These are phyloP conservation scores for Coregonus clupeaformis DNA, from an alignment of 2,113 vertebrate genomes.

Conservation along the genomic window DNA sequence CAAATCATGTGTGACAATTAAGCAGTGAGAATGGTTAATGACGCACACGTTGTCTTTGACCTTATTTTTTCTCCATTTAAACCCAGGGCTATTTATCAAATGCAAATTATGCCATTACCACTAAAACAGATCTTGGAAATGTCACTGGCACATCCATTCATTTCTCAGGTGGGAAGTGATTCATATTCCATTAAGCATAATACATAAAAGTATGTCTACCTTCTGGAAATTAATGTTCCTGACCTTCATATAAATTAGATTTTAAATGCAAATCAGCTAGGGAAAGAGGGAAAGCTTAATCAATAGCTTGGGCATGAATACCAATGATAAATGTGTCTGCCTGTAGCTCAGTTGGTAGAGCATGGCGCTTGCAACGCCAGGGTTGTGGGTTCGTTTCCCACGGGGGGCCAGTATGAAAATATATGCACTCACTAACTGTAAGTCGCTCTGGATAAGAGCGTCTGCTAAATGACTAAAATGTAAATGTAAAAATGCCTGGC, in stretches of 20 bases:
- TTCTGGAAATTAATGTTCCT: constrained; percentile 70
- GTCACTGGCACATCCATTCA: constrained; percentile 66
- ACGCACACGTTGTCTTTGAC: constrained; percentile 58
- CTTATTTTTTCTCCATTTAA: constrained; percentile 65
- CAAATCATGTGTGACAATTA: constrained; percentile 62
- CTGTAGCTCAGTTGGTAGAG: too few species aligned
- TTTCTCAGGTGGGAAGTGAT: constrained; percentile 71
- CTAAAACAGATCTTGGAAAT: constrained; percentile 69
- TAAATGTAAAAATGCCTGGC: too few species aligned
- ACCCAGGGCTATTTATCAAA: constrained; percentile 62
- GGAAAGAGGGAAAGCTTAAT: constrained; percentile 54
- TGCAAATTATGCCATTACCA: constrained; percentile 65
- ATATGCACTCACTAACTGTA: too few species aligned
- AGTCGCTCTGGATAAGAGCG: too few species aligned
- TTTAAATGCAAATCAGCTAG: constrained; percentile 71
- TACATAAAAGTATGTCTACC: constrained; percentile 61
- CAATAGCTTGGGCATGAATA: constrained; percentile 67
- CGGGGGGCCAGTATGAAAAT: too few species aligned
- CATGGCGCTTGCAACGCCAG: too few species aligned
- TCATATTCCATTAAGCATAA: constrained; percentile 72
- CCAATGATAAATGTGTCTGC: constrained; percentile 61
- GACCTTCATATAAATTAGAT: constrained; percentile 75
- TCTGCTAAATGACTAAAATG: too few species aligned
- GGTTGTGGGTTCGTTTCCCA: too few species aligned
- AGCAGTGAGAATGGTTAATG: constrained; percentile 59